A percentile compares a stretch with the other conserved stretches of the same genome.
Conservation (phyloP, 2,113 vertebrate species). For the Lichenostomus cassidix region DNA sequence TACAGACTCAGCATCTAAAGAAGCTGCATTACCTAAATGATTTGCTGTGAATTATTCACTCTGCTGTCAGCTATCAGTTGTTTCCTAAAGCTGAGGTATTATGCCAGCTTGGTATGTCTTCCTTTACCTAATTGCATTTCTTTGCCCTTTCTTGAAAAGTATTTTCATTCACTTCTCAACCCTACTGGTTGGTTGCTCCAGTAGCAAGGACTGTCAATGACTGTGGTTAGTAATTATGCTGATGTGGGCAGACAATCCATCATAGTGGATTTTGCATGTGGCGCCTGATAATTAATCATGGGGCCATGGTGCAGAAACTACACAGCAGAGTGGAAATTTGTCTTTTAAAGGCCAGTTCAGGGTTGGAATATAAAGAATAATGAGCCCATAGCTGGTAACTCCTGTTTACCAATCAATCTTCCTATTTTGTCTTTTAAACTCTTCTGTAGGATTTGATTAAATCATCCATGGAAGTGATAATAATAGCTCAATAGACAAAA, state of each 20-base stretch:
- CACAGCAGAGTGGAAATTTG: constrained; percentile 61
- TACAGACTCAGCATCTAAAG: not conserved
- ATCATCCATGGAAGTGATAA: not conserved
- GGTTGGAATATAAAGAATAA: constrained; percentile 62
- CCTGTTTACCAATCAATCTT: constrained; percentile 64
- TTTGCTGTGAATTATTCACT: not conserved
- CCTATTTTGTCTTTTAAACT: not conserved
- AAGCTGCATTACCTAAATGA: not conserved
- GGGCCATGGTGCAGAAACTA: constrained; percentile 44
- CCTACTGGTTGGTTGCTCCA: constrained; percentile 7
- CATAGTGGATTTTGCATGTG: constrained; percentile 64
- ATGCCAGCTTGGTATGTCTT: not conserved
- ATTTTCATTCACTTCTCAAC: constrained; percentile 18
- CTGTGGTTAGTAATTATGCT: constrained; percentile 60
- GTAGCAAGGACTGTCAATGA: constrained; percentile 47
- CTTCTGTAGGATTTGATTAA: not conserved
- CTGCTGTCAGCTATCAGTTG: not conserved
- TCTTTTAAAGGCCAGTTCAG: constrained; percentile 67
- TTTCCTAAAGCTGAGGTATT: not conserved
- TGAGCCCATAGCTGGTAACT: constrained; percentile 34
- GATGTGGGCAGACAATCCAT: constrained; percentile 56
- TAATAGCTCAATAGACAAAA: not conserved
- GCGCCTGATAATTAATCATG: constrained; percentile 66
- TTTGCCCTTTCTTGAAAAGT: not conserved
- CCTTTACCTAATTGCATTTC: not conserved